Percentiles rank a stretch among this genome's conserved stretches.
Evolutionary conservation across 2,797 vertebrate genomes (phyloP).

Genomic region (Manis javanica): DNA sequence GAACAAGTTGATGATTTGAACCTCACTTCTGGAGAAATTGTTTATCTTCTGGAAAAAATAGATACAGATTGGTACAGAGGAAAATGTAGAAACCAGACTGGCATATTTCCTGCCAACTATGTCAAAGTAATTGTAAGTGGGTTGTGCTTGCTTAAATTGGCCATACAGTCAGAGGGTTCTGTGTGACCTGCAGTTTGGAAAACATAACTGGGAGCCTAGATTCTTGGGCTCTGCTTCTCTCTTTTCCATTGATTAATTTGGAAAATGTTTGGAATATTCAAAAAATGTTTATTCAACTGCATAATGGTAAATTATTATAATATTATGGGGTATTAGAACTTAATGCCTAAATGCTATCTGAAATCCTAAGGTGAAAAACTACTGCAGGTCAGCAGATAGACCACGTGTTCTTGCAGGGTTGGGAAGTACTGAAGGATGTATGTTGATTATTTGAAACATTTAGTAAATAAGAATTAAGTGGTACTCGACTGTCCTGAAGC

Average conservation of each 20-base stretch:
- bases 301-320: background rate
- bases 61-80: constrained; percentile 95
- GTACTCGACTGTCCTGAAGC: background rate
- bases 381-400: background rate
- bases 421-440: background rate
- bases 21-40: constrained; percentile 92
- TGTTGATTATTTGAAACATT: constrained; percentile 5
- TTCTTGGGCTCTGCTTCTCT: background rate
- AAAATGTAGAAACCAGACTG: constrained; percentile 90
- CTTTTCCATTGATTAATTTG: background rate
- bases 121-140: constrained; percentile 90
- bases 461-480: background rate
- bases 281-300: background rate
- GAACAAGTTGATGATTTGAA: constrained; percentile 93
- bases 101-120: constrained; percentile 94
- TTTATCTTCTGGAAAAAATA: constrained; percentile 93
- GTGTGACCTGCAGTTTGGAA: background rate
- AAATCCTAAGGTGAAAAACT: constrained; percentile 27
- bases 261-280: background rate
- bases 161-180: background rate
- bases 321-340: background rate
- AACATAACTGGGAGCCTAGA: background rate
- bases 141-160: constrained; percentile 42
- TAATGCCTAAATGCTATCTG: background rate
- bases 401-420: background rate